Evolutionary conservation across 2,797 vertebrate species (phyloP).

Genomic region (Pelodytes ibericus): DNA sequence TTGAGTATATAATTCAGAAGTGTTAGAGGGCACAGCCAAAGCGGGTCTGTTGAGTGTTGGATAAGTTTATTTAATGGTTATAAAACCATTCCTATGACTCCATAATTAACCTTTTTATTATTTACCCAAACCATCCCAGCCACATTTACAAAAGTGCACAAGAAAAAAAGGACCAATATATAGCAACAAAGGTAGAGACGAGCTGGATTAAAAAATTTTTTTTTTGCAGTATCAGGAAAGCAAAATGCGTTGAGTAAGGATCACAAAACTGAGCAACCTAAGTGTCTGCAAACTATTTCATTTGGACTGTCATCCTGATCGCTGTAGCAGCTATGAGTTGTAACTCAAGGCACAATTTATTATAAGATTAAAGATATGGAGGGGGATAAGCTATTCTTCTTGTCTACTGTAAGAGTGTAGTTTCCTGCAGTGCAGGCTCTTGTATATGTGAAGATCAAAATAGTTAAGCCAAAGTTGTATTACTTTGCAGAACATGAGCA

Average conservation of each 20-base stretch:
- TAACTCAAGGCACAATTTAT: constrained; percentile 39
- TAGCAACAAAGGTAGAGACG: not conserved
- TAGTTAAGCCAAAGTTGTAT: constrained; percentile 45
- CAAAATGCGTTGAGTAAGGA: constrained; percentile 52
- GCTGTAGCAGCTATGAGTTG: constrained; percentile 7
- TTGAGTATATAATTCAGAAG: no score
- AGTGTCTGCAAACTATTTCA: no score
- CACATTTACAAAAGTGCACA: constrained; percentile 30
- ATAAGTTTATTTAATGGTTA: no score
- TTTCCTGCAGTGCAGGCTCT: constrained; percentile 50
- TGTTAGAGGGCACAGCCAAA: no score
- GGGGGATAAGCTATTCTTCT: constrained; percentile 17
- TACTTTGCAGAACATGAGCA: constrained; percentile 35
- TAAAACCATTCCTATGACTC: no score
- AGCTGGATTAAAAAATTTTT: not conserved
- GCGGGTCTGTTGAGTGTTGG: no score
- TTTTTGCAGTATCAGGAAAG: constrained; percentile 44
- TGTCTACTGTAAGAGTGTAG: constrained; percentile 15
- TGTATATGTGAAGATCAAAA: constrained; percentile 37
- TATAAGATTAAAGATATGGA: not conserved
- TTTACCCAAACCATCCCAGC: not conserved
- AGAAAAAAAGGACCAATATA: constrained; percentile 58
- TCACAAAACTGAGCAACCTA: not conserved
- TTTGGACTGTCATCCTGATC: not conserved
- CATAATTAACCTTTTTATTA: not conserved